phyloP scores from a whole-genome alignment of 2,113 vertebrate species.

The Oxyruncus cristatus region DNA sequence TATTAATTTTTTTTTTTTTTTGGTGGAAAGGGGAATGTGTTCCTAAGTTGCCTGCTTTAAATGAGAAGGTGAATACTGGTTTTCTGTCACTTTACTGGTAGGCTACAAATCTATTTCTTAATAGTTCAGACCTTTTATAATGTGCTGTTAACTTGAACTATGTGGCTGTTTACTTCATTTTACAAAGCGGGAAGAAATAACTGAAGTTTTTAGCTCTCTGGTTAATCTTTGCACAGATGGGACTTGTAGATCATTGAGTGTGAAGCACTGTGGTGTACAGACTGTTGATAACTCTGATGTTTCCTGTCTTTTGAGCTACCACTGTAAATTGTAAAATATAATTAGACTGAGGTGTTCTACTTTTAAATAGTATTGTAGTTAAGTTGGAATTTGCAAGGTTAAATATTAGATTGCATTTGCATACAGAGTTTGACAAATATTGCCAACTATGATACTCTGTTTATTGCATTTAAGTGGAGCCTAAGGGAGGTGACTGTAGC shows the following conservation, averaged over 20 bases:
- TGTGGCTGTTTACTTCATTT: neutral
- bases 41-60: neutral
- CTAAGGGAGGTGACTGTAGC: neutral
- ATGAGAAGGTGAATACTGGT: neutral
- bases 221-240: neutral
- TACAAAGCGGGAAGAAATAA: too few relatives aligned
- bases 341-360: neutral
- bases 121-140: neutral
- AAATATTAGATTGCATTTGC: neutral
- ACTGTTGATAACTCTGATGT: neutral
- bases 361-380: neutral
- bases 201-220: neutral
- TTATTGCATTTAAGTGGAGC: neutral
- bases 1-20: neutral
- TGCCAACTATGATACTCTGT: neutral
- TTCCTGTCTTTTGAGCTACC: neutral
- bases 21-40: neutral
- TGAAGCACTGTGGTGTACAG: neutral
- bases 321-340: neutral
- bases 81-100: neutral
- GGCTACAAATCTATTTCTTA: neutral
- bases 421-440: neutral
- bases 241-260: neutral
- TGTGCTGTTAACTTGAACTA: neutral
- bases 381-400: neutral